Percentiles rank a stretch among this genome's conserved stretches.
phyloP scores from a whole-genome alignment of 2,797 vertebrate species.

The Clarias fuscus region DNA sequence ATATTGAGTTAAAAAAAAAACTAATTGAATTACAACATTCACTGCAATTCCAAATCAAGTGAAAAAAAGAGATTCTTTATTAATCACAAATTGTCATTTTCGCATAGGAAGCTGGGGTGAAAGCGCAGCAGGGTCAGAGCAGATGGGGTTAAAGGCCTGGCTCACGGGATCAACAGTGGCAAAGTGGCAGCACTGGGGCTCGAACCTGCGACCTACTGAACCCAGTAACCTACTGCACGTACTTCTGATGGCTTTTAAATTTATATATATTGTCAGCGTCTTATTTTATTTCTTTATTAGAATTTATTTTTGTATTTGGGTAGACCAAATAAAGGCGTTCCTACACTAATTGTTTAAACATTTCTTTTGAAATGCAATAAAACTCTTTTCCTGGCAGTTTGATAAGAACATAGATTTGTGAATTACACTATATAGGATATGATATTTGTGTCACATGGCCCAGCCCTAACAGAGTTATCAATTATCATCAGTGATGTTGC shows the following conservation, averaged over 20 bases:
- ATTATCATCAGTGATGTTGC: slow-evolving; percentile 2
- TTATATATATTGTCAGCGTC: background rate
- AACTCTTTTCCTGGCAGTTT: background rate
- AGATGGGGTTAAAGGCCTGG: too few species aligned
- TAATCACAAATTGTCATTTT: too few species aligned
- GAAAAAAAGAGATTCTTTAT: too few species aligned
- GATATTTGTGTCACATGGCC: background rate
- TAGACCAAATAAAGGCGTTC: background rate
- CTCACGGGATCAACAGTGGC: too few species aligned
- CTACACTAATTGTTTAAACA: background rate
- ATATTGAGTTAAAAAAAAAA: too few species aligned
- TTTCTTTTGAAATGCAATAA: background rate
- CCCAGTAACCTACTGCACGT: too few species aligned
- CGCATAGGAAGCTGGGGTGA: too few species aligned
- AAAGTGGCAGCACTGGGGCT: background rate
- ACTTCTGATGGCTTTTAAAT: background rate
- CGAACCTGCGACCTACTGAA: background rate
- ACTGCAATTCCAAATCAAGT: background rate
- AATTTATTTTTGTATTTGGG: background rate
- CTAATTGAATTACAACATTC: background rate
- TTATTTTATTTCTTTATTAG: background rate
- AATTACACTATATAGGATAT: background rate
- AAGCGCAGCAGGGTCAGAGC: too few species aligned
- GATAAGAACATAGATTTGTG: background rate
- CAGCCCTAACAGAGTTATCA: background rate